Base-by-base conservation (phyloP, 1,140 invertebrate species). In the Hyles vespertilio region DNA sequence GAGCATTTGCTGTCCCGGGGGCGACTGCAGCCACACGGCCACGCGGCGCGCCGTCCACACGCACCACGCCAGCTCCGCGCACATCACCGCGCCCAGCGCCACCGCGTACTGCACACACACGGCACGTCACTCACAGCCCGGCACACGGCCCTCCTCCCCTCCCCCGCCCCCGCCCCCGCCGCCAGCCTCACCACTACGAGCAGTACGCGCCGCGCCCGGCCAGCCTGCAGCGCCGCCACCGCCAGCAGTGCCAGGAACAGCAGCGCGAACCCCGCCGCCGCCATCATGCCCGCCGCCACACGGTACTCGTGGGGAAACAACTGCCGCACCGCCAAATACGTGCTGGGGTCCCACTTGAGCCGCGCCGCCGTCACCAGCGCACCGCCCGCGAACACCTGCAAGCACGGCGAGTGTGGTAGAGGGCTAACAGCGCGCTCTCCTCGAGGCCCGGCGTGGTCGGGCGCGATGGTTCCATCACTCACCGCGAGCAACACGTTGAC, bases 291-390 rank as follows among this genome's bases (percentile, higher is more conserved):
- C 32, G 65, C 60, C 4, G 61, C 48, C 36, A 58, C 71, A 22
- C 73, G 69, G 64, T 77, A 80, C 70, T 84, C 82, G 33, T 43
- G 36, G 56, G 82, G 80, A 64, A 79, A 63, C 64, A 79, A 57
- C 67, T 77, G 79, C 44, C 84, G 84, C 57, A 79, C 32, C 49
- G 69, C 62, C 56, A 85, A 51, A 69, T 86, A 86, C 66, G 72
- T 67, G 55, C 62, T 74, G 32, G 85, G 83, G 67, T 88, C 83
- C 83, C 83, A 86, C 67, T 76, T 75, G 12, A 86, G 70, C 3
- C 81, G 81, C 70, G 81, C 83, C 53, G 74, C 70, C 55, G 70
- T 72, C 58, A 69, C 65, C 54, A 84, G 63, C 45, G 59, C 65
- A 9, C 72, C 80, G 40, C 84, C 84, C 50, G 73, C 74, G 67